Evolutionary conservation across 2,113 vertebrate genomes (phyloP).

Genomic region (Ivindomyrus marchei): DNA sequence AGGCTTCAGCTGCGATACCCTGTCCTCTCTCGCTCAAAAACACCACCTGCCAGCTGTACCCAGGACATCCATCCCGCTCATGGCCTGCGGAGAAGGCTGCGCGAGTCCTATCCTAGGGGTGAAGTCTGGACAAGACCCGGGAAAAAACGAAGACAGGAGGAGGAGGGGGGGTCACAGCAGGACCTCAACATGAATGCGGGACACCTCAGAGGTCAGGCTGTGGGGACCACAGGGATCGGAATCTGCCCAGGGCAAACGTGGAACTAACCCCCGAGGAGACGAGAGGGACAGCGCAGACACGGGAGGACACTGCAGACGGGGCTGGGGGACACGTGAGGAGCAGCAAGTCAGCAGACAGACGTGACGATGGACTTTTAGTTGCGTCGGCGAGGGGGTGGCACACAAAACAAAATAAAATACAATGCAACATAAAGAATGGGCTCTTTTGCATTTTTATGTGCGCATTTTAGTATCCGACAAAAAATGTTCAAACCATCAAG

Average conservation of each 20-base stretch:
- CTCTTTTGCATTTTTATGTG: not conserved
- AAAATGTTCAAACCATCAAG: conserved; percentile 6
- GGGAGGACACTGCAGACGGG: not conserved
- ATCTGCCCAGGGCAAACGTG: not conserved
- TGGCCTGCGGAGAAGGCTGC: not conserved
- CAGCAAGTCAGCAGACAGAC: not conserved
- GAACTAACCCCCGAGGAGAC: not conserved
- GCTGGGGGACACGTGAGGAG: not conserved
- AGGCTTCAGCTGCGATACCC: not conserved
- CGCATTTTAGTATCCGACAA: not conserved
- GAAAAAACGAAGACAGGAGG: not conserved
- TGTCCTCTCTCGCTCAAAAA: not conserved
- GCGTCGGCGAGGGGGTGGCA: not conserved
- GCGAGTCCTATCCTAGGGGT: not conserved
- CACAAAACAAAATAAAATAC: not conserved
- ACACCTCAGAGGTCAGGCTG: not conserved
- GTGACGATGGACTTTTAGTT: not conserved
- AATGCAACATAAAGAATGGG: not conserved
- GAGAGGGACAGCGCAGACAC: not conserved
- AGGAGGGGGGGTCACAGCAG: not conserved
- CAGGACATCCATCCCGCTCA: not conserved
- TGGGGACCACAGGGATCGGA: not conserved
- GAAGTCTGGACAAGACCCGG: not conserved
- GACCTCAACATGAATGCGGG: not conserved
- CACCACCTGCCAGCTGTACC: not conserved